Percentiles rank a stretch among this genome's conserved stretches.
Evolutionary conservation across 2,113 vertebrate genomes (phyloP).

Genomic region (Chrysemys picta): DNA sequence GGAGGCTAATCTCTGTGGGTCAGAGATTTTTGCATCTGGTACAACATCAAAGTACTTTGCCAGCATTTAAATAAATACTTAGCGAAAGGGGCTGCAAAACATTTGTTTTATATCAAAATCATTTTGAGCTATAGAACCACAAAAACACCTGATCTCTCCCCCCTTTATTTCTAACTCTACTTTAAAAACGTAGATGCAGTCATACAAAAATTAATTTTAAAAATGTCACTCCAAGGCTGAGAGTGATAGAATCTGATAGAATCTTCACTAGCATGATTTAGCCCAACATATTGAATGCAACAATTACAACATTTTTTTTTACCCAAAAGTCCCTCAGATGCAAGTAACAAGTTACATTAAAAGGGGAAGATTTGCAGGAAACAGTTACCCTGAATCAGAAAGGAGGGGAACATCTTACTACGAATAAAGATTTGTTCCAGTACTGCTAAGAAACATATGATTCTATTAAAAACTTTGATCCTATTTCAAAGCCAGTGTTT

Average conservation of each 20-base stretch:
- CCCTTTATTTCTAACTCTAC: neutral
- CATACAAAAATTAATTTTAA: neutral
- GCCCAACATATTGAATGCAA: neutral
- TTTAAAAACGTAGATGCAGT: neutral
- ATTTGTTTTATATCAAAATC: neutral
- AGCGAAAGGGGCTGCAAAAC: neutral
- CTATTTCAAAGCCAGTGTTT: neutral
- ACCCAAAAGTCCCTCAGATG: neutral
- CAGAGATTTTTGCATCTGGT: neutral
- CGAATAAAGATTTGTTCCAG: no score
- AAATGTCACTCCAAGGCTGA: rapidly evolving
- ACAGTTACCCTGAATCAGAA: neutral
- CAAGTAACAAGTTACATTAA: neutral
- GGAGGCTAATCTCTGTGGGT: neutral
- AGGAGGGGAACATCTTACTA: neutral
- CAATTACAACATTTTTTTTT: neutral
- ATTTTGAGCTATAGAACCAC: neutral
- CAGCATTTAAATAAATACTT: neutral
- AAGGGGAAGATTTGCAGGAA: neutral
- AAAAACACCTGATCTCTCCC: neutral
- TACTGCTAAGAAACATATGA: neutral
- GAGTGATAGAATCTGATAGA: neutral
- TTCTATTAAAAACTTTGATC: neutral
- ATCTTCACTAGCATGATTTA: neutral
- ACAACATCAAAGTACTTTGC: neutral